Conservation (phyloP, 2,797 vertebrate genomes). For the Sebastes vulpes region DNA sequence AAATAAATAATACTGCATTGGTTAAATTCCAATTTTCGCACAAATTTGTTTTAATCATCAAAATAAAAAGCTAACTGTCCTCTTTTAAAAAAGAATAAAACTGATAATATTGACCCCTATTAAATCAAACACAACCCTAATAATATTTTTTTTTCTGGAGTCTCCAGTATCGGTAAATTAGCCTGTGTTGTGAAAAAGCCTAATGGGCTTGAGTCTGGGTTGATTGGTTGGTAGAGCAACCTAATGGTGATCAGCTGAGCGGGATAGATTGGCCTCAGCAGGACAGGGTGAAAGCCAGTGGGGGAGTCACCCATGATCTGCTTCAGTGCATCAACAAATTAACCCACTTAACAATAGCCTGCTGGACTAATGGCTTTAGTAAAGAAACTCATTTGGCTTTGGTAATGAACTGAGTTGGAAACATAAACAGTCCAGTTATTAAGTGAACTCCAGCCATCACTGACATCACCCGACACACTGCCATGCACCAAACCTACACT, state of each 20-base stretch:
- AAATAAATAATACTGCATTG: background rate
- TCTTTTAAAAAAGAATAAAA: background rate
- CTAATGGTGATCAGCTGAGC: constrained; percentile 52
- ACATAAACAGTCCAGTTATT: constrained; percentile 84
- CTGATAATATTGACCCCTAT: background rate
- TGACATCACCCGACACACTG: constrained; percentile 59
- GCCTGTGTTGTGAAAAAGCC: background rate
- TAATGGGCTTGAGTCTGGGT: constrained; percentile 17
- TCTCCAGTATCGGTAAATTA: background rate
- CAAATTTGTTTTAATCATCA: background rate
- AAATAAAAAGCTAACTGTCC: background rate
- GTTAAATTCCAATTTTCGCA: background rate
- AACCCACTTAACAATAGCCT: constrained; percentile 81
- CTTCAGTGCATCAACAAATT: constrained; percentile 84
- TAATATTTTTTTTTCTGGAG: background rate
- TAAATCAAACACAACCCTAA: background rate
- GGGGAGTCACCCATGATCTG: constrained; percentile 71
- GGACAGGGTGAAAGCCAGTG: constrained; percentile 61
- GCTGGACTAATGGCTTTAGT: constrained; percentile 77
- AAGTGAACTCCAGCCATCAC: constrained; percentile 72
- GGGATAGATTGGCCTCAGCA: constrained; percentile 32
- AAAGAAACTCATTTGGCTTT: constrained; percentile 81
- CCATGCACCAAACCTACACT: constrained; percentile 63
- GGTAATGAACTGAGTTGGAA: constrained; percentile 84
- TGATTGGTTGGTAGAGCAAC: constrained; percentile 15